Evolutionary conservation across 2,888 invertebrate genomes (phyloP), one percentile per base, ranked within the genome.

Genomic region (Diarsia rubi): DNA sequence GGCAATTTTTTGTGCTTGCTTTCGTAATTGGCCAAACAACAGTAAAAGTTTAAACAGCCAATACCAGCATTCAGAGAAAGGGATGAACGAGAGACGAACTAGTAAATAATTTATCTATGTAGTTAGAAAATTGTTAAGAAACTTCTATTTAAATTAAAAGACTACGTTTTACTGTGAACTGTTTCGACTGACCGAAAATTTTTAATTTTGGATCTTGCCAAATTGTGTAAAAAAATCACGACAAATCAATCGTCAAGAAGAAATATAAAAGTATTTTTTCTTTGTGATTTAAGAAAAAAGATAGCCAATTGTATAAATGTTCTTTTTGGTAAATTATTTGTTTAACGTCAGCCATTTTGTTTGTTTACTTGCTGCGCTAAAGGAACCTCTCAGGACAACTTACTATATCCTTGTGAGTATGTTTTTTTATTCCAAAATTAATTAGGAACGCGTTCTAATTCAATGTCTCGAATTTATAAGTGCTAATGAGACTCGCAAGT

Each of bases 341-440:
- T 86, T 82, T 85, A 88, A 88, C 79, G 82, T 89, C 87, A 79
- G 86, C 87, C 85, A 86, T 86, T 90, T 87, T 88, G 73, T 90
- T 89, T 89, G 89, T 90, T 89, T 88, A 87, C 68, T 83, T 87
- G 95, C 94, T 93, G 94, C 94, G 80, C 93, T 89, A 87, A 94
- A 97, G 97, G 97, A 97, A 96, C 97, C 87, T 97, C 97, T 89
- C 97, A 97, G 93, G 97, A 97, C 95, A 97, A 95, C 95, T 97
- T 97, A 92, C 97, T 97, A 85, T 97, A 97, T 93, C 96, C 97
- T 94, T 97, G 97, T 97, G 97, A 97, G 97, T 97, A 97, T 95
- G 78, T 82, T 85, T 82, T 84, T 84, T 77, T 81, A 75, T 69
- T 82, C 75, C 76, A 75, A 83, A 77, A 78, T 81, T 79, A 60